Base-by-base conservation (phyloP, 2,888 invertebrate species). In the Drosophila subsilvestris region DNA sequence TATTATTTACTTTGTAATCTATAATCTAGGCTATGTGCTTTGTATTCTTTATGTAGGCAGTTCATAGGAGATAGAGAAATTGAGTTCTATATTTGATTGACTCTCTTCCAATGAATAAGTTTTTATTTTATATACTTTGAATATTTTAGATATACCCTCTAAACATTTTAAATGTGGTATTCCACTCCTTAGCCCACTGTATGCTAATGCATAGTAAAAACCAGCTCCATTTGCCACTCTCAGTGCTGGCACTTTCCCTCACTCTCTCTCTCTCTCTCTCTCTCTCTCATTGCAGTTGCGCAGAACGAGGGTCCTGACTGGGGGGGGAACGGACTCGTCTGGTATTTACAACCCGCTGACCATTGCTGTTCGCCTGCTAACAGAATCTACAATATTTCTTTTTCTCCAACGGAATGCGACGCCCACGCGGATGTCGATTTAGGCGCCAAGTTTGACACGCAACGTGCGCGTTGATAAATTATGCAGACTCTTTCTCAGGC, bases 331-430 rank as follows among this genome's bases (percentile, higher is more conserved):
- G 22, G 25, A 25, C 6, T 48, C 20, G 27, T 25, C 29, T 51
- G 55, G 53, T 54, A 56, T 49, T 9, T 32, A 18, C 8, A 32
- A 42, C 47, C 10, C 37, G n/a, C 71, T 20, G 0, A 0, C 12
- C 17, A 0, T 1, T 86, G 44, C 82, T 91, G 91, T 57, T 76
- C 59, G 76, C 91, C 91, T 80, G 74, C 75, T 82, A 77, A 29
- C 79, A 77, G 88, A 87, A 90, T 90, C 90, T 91, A 89, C 88
- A 88, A 85, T 74, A 88, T 79, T 89, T 89, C 88, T 91, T 91
- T 91, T 91, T 91, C 89, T 87, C 83, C 78, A 79, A 63, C 79
- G 67, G 63, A 76, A 79, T 77, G 69, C 56, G 65, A 90, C 90
- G 89, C 90, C 90, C 90, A 90, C 90, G 90, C 90, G 89, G 70